Evolutionary conservation across 2,797 vertebrate genomes (phyloP).

Genomic region (Brotula barbata): DNA sequence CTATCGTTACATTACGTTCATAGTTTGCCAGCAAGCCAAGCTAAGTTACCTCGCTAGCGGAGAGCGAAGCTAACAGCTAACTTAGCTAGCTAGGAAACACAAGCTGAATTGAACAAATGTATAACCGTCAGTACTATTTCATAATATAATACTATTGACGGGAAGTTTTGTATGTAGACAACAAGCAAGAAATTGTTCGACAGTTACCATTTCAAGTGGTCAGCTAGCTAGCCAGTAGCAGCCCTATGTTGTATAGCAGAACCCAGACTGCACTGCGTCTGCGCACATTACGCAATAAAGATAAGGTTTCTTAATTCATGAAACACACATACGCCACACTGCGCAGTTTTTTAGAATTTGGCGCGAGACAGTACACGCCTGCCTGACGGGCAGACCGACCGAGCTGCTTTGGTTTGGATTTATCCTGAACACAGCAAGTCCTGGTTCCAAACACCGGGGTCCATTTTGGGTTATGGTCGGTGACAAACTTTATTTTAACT

Average conservation of each 20-base stretch:
- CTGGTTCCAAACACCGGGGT: neutral
- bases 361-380: constrained; percentile 57
- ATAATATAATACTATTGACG: neutral
- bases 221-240: constrained; percentile 71
- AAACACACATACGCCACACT: constrained; percentile 22
- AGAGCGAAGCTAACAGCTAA: constrained; percentile 51
- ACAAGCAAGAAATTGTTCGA: neutral
- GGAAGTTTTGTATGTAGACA: neutral
- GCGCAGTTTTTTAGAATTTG: constrained; percentile 66
- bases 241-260: constrained; percentile 64
- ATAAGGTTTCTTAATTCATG: constrained; percentile 32
- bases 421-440: neutral
- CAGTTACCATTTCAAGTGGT: constrained; percentile 74
- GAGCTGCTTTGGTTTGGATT: constrained; percentile 1
- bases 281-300: constrained; percentile 56
- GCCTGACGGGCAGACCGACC: neutral
- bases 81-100: constrained; percentile 45
- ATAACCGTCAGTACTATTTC: neutral
- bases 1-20: constrained; percentile 28
- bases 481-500: neutral
- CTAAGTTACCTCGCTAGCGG: constrained; percentile 28
- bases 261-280: constrained; percentile 56
- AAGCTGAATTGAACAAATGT: constrained; percentile 25
- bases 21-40: constrained; percentile 41
- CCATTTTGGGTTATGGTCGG: constrained; percentile 31